Evolutionary conservation across 1,140 invertebrate species (phyloP).

Genomic region (Scaptomyza hsui): DNA sequence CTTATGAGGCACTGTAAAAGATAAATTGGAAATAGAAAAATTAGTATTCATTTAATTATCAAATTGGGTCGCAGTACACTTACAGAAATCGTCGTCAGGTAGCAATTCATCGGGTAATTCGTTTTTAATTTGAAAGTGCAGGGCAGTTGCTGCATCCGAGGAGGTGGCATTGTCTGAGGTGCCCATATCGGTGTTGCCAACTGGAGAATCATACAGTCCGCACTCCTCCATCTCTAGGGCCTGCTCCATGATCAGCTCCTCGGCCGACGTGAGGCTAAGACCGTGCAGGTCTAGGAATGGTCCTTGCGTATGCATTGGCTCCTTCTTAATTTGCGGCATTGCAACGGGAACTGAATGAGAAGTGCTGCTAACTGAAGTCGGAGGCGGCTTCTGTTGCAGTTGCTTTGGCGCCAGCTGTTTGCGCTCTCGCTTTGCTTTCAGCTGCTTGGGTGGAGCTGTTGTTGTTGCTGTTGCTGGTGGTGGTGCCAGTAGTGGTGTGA

Average conservation of each 20-base stretch:
- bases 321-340: slow-evolving; percentile 69
- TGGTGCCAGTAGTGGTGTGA: slow-evolving; percentile 20
- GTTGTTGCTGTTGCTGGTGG: slow-evolving; percentile 14
- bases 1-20: slow-evolving; percentile 58
- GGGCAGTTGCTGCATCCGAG: slow-evolving; percentile 73
- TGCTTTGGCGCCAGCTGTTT: slow-evolving; percentile 76
- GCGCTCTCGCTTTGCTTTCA: slow-evolving; percentile 72
- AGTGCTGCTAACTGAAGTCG: slow-evolving; percentile 2
- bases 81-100: slow-evolving; percentile 75
- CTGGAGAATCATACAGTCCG: slow-evolving; percentile 66
- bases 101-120: slow-evolving; percentile 70
- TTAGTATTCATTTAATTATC: not conserved
- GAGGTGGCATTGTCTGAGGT: slow-evolving; percentile 78
- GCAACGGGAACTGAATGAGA: slow-evolving; percentile 9
- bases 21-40: not conserved
- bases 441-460: slow-evolving; percentile 42
- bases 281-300: slow-evolving; percentile 71
- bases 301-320: slow-evolving; percentile 53
- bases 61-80: no score
- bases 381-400: slow-evolving; percentile 65
- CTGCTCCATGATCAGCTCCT: slow-evolving; percentile 82
- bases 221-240: slow-evolving; percentile 82
- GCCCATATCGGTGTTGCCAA: slow-evolving; percentile 52
- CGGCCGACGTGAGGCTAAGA: slow-evolving; percentile 78
- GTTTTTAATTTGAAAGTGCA: slow-evolving; percentile 79